phyloP scores from a whole-genome alignment of 1,140 invertebrate genomes.

The Drosophila mauritiana region DNA sequence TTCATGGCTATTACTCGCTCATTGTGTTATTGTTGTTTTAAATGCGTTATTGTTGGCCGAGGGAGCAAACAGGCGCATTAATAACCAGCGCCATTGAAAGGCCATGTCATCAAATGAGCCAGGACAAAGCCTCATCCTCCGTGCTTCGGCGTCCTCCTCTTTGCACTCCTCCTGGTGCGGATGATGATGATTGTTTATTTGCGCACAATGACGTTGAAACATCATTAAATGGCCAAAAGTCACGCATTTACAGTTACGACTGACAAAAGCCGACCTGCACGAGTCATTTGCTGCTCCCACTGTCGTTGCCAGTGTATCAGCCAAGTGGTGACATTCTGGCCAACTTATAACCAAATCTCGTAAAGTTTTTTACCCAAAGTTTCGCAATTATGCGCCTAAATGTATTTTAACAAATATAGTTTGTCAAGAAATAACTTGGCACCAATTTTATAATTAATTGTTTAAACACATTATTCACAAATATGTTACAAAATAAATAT shows the following conservation, averaged over 20 bases:
- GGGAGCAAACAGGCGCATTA: slow-evolving; percentile 68
- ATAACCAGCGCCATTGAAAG: slow-evolving; percentile 77
- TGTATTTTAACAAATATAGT: too few species aligned
- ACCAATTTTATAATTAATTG: too few species aligned
- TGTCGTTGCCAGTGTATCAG: slow-evolving; percentile 1
- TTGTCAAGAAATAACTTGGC: not conserved
- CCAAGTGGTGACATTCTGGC: slow-evolving; percentile 7
- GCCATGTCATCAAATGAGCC: slow-evolving; percentile 78
- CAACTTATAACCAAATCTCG: not conserved
- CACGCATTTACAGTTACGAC: slow-evolving; percentile 76
- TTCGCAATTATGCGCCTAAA: too few species aligned
- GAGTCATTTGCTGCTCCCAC: slow-evolving; percentile 55
- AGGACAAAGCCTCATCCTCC: slow-evolving; percentile 39
- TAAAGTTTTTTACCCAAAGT: too few species aligned
- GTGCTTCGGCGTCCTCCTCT: not conserved
- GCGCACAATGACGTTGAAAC: slow-evolving; percentile 74
- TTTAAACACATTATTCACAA: too few species aligned
- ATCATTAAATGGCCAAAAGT: slow-evolving; percentile 82
- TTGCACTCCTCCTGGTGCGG: slow-evolving; percentile 41
- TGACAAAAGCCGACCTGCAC: slow-evolving; percentile 66
- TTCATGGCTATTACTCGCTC: slow-evolving; percentile 57
- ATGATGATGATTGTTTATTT: slow-evolving; percentile 80
- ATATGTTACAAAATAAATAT: too few species aligned
- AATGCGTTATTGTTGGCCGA: slow-evolving; percentile 75
- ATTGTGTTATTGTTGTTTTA: slow-evolving; percentile 76